phyloP scores from a whole-genome alignment of 2,888 invertebrate species.

The Tolmerus cingulatus region DNA sequence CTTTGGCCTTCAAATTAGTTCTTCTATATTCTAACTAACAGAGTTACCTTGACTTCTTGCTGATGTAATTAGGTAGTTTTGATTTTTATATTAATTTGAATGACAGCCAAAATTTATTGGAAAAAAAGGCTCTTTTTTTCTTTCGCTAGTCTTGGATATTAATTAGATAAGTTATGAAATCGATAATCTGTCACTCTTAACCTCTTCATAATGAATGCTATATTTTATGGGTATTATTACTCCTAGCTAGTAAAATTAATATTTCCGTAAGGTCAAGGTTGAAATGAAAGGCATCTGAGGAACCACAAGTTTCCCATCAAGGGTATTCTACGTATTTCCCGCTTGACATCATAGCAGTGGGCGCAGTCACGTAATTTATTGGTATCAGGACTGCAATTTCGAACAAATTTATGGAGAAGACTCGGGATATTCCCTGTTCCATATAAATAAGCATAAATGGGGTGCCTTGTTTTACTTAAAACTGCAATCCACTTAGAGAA shows the following conservation, averaged over 20 bases:
- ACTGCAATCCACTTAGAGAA: slow-evolving; percentile 10
- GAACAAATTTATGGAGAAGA: neutral
- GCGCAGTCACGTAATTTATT: neutral
- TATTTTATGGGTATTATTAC: neutral
- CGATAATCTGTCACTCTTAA: neutral
- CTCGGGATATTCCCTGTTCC: neutral
- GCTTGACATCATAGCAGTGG: neutral
- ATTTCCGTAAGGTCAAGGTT: neutral
- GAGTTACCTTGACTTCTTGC: too few species aligned
- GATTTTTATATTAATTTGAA: too few species aligned
- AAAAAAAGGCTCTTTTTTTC: too few species aligned
- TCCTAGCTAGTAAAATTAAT: neutral
- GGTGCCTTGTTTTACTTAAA: slow-evolving; percentile 17
- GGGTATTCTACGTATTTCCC: neutral
- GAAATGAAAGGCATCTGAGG: neutral
- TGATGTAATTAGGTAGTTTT: too few species aligned
- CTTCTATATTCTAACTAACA: too few species aligned
- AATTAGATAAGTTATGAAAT: neutral
- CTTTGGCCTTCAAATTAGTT: too few species aligned
- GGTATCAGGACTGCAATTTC: neutral
- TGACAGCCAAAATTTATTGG: too few species aligned
- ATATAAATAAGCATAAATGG: slow-evolving; percentile 12
- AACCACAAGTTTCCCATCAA: neutral
- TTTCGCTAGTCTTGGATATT: too few species aligned
- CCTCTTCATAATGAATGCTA: neutral